Base-by-base conservation (phyloP, 2,113 vertebrate genomes). In the Pitta sordida region DNA sequence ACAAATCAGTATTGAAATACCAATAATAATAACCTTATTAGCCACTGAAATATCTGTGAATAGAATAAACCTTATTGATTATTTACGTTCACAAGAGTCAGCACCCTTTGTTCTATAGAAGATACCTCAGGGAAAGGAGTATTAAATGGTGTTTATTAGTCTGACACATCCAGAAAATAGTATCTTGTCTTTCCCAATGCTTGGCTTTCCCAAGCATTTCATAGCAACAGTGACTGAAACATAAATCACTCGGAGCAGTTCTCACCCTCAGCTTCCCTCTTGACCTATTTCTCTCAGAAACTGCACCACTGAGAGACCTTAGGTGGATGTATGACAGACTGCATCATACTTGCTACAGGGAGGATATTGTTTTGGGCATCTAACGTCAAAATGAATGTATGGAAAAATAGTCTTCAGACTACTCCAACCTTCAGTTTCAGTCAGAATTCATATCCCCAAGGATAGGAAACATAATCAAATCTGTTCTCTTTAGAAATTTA, bases 11-110 rank as follows among this genome's bases (percentile, higher is more conserved):
- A 64, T 32, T 39, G 30, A 86, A 94, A 88, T 62, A 70, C 13
- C 6, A 2, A 86, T 64, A 84, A n/a, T 36, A 37, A 80, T 71
- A 96, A 93, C 91, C 77, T 91, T 90, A 91, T 84, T 94, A 95
- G 62, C 26, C 30, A 68, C 77, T 37, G 69, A 94, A 92, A 93
- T 84, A 82, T 29, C 44, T 82, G 65, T 86, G 74, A 86, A 89
- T 37, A 78, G 46, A 56, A 76, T 64, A 92, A 92, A 89, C 44
- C 0, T 0, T 89, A 95, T 88, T 0, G 80, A 92, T 93, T 94
- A 92, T 87, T 89, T 84, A 82, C 0, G 3, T 75, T 86, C 56
- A 81, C 24, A 51, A 19, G 27, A 82, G 88, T 77, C 76, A 59
- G 4, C 67, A 76, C 8, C 59, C 69, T 84, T 86, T 91, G 39